These are phyloP conservation scores for Plecturocebus donacophilus DNA, from an alignment of 2,113 vertebrate genomes.

Conservation along the genomic window DNA sequence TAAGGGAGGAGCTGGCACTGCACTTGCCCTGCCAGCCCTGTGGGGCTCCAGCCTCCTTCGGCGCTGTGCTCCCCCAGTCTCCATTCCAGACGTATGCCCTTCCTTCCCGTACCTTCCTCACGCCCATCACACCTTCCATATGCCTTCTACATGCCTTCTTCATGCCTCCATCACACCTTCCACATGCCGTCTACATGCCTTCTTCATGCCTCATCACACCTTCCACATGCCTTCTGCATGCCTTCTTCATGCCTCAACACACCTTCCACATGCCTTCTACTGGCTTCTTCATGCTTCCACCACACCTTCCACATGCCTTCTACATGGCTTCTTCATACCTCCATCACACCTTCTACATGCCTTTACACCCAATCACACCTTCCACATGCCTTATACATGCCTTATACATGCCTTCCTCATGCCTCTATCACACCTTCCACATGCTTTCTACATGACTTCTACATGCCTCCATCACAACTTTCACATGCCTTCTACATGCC, in stretches of 20 bases:
- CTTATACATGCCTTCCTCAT: fast-evolving
- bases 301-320: no score
- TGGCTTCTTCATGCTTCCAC: no score
- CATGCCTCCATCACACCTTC: neutral
- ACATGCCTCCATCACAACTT: no score
- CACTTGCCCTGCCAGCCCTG: no score
- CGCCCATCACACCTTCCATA: fast-evolving
- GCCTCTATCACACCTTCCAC: no score
- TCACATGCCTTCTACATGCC: no score
- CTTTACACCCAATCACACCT: no score
- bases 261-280: no score
- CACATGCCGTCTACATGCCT: neutral
- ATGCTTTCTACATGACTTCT: no score
- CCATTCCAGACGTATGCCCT: fast-evolving
- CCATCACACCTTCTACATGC: no score
- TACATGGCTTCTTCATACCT: no score
- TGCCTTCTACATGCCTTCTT: neutral
- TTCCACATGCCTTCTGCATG: neutral
- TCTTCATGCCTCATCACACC: neutral
- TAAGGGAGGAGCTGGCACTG: neutral
- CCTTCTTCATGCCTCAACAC: fast-evolving
- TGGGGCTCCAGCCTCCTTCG: neutral
- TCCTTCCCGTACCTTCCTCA: neutral
- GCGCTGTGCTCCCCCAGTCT: neutral
- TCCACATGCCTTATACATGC: neutral